Evolutionary conservation across 1,140 invertebrate species (phyloP), one percentile per base, ranked within the genome.

Genomic region (Drosophila tristis): DNA sequence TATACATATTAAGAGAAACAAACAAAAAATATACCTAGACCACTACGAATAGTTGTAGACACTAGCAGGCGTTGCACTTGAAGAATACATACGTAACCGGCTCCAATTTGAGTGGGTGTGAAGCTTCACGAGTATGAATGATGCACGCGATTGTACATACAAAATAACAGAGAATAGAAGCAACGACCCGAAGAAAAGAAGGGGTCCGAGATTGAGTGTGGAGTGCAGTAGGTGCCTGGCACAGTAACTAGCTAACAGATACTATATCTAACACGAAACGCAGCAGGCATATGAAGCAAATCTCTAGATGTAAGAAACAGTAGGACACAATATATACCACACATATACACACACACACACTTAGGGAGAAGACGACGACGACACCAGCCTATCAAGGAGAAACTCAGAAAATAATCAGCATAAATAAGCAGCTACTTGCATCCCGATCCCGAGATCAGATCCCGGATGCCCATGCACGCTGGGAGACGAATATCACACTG

Each of bases 161-260:
- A 60, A 29, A 60, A 65, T 20, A 45, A 45, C 29, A 51, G 42
- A 51, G 42, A n/a, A 35, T 1, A 25, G 53, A 55, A 55, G 39
- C n/a, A 54, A 23, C 23, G 51, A 35, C 35, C 59, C 26, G 54
- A 39, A 45, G 23, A 25, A 39, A 6, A 44, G n/a, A 70, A 70
- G 61, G 50, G 66, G 60, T 71, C 62, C 35, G 64, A 77, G 59
- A 53, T 35, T 29, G 49, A 57, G 42, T 62, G 57, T 23, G 29
- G 39, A 45, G 74, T 59, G 70, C 48, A 78, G 64, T 81, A 68
- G 78, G 80, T 84, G 78, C 78, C 71, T 76, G 79, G 78, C 80
- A 84, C 80, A 78, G 68, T 65, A 82, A 75, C 79, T 81, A 84
- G 55, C 45, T 25, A 61, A 61, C 45, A 64, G 68, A 84, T 47